A percentile compares a stretch with the other conserved stretches of the same genome.
Conservation (phyloP, 2,113 vertebrate genomes). For the Circaetus cinerascens region DNA sequence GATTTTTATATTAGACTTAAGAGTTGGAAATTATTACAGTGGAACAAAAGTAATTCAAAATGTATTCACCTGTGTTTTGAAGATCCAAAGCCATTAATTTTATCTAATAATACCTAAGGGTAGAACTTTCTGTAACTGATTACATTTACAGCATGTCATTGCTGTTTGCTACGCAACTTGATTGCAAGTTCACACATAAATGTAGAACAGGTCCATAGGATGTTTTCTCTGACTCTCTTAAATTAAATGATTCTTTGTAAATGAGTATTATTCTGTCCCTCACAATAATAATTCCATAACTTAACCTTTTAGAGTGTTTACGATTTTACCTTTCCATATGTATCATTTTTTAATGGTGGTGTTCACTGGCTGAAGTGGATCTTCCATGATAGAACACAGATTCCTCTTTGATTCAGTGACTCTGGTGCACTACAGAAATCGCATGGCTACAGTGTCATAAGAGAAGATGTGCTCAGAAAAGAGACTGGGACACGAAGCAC, state of each 20-base stretch:
- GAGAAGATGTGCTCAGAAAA: background rate
- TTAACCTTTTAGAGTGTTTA: background rate
- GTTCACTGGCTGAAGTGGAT: background rate
- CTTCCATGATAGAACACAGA: background rate
- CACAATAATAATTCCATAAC: background rate
- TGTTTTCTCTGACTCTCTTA: background rate
- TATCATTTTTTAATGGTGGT: background rate
- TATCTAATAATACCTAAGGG: background rate
- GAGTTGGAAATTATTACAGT: background rate
- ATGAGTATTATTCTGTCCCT: background rate
- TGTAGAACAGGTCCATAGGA: background rate
- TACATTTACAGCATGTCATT: background rate
- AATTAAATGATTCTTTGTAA: background rate
- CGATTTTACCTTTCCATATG: background rate
- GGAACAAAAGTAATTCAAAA: background rate
- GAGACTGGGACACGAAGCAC: background rate
- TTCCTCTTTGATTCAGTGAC: background rate
- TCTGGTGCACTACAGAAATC: background rate
- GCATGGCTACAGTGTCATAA: fast-evolving
- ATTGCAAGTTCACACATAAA: background rate
- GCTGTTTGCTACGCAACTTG: background rate
- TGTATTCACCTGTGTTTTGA: background rate
- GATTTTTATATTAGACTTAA: background rate
- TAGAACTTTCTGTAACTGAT: background rate
- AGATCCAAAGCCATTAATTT: background rate